Percentiles rank a stretch among this genome's conserved stretches.
These are phyloP conservation scores for Parus major DNA, from an alignment of 2,113 vertebrate species.

Conservation along the genomic window DNA sequence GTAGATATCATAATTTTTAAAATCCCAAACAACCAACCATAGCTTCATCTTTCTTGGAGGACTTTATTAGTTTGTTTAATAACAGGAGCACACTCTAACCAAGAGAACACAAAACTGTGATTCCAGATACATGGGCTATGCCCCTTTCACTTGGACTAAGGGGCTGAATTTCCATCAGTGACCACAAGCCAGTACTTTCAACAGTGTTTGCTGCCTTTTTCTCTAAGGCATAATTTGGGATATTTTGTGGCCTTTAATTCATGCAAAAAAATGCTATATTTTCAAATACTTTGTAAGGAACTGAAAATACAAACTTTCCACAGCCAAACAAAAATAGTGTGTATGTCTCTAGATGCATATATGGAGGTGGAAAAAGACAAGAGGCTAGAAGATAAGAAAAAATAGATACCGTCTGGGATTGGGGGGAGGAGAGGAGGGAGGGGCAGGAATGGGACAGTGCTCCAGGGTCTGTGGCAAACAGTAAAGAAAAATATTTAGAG, in stretches of 20 bases:
- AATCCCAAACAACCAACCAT: fast-evolving
- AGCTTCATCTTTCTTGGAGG: neutral
- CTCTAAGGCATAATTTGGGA: neutral
- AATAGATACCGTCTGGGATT: neutral
- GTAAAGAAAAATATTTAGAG: neutral
- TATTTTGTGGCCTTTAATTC: neutral
- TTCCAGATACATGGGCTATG: neutral
- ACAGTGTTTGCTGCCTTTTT: neutral
- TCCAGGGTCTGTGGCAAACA: neutral
- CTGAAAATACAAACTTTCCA: neutral
- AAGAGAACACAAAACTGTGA: neutral
- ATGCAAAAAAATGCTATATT: neutral
- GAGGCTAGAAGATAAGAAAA: neutral
- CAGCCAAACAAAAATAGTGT: neutral
- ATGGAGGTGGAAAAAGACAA: neutral
- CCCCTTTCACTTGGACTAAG: neutral
- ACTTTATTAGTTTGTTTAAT: neutral
- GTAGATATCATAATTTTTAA: neutral
- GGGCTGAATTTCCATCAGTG: neutral
- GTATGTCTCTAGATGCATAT: neutral
- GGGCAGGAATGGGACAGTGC: neutral
- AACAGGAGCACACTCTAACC: neutral
- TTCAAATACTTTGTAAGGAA: neutral
- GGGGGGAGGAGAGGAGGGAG: neutral
- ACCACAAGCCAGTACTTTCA: neutral